Percentiles rank a stretch among this genome's conserved stretches.
Evolutionary conservation across 2,113 vertebrate species (phyloP).

Genomic region (Oreochromis spilurus): DNA sequence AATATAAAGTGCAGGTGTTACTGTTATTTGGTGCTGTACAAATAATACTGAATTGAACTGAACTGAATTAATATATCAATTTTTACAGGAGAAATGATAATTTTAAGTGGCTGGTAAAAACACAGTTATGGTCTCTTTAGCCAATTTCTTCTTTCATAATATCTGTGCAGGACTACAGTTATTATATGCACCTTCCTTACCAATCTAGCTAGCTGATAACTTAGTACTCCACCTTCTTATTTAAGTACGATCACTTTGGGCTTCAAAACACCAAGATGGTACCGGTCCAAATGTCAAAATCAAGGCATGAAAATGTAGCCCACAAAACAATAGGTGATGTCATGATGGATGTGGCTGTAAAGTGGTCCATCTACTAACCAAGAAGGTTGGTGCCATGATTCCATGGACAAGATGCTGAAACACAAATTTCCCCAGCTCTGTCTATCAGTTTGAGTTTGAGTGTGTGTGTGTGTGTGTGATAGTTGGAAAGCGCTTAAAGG

Average conservation of each 20-base stretch:
- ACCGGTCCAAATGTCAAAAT: not conserved
- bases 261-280: not conserved
- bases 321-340: not conserved
- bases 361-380: not conserved
- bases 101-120: not conserved
- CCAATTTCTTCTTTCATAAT: not conserved
- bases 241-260: not conserved
- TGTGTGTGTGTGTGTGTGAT: not conserved
- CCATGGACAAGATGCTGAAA: not conserved
- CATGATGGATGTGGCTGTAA: not conserved
- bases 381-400: not conserved
- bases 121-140: not conserved
- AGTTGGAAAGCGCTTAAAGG: not conserved
- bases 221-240: not conserved
- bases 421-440: not conserved
- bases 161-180: not conserved
- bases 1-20: too few species aligned
- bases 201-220: not conserved
- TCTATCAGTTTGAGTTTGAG: not conserved
- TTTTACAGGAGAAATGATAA: not conserved
- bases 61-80: not conserved
- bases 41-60: not conserved
- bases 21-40: not conserved
- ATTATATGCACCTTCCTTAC: not conserved
- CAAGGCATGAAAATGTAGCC: not conserved